Conservation (phyloP, 2,113 vertebrate species). For the Pitta sordida region DNA sequence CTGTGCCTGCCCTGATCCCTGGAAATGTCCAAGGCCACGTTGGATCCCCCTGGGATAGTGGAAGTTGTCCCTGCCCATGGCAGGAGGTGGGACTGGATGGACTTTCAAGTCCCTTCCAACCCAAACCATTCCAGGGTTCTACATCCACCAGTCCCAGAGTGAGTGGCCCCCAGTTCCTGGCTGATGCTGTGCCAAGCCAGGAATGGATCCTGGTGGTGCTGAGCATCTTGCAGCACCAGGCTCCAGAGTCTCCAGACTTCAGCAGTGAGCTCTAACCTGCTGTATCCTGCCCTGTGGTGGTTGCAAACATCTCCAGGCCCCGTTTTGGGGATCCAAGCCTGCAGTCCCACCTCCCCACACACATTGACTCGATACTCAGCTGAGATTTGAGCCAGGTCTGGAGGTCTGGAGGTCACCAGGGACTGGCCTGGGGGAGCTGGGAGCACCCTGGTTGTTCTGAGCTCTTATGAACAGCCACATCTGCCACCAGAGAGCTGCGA, state of each 20-base stretch:
- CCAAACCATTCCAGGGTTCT: fast-evolving
- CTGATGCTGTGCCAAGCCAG: not conserved
- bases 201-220: not conserved
- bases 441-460: fast-evolving
- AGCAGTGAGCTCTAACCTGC: fast-evolving
- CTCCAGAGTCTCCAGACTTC: not conserved
- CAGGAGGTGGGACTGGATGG: fast-evolving
- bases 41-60: fast-evolving
- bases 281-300: fast-evolving
- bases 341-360: fast-evolving
- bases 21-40: fast-evolving
- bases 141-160: fast-evolving
- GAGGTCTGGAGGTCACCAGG: not conserved
- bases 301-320: not conserved
- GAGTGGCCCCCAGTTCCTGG: fast-evolving
- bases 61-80: not conserved
- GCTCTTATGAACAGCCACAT: not conserved
- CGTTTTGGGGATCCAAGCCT: not conserved
- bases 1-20: not conserved
- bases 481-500: not conserved
- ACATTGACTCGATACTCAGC: not conserved
- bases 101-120: fast-evolving
- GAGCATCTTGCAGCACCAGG: not conserved
- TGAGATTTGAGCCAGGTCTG: not conserved
- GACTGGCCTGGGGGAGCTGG: not conserved